Evolutionary conservation across 2,888 invertebrate genomes (phyloP), one percentile per base, ranked within the genome.

Genomic region (Sisyra terminalis): DNA sequence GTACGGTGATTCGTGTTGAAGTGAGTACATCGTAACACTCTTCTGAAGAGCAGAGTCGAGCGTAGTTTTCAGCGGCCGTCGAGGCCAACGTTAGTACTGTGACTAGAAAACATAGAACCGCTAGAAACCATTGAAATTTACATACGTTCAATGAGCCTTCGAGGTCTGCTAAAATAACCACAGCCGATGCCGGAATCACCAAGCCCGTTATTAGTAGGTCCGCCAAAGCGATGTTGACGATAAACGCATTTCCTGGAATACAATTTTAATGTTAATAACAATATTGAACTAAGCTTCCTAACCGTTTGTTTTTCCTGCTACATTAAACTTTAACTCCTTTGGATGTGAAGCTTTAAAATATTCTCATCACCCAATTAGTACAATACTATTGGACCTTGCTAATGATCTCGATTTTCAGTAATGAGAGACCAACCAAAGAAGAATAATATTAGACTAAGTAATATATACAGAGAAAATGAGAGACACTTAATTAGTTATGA

Each of bases 201-300:
- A 73, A 55, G 1, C 74, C 71, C 0, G 82, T 78, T 8, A 84
- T 69, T 13, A 83, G 58, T 39, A 84, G 60, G 53, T 85, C 85
- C 1, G 81, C 73, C 42, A 84, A 52, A 0, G 83, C 83, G 16
- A 78, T 69, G 60, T 75, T 78, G 46, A 75, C 78, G 47, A 79
- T 62, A 57, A 76, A 78, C 18, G 76, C 70, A 58, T 79, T 79
- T 40, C 78, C 79, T 77, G 64, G 11, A 18, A 37, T 15, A 39
- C 39, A 11, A 3, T 41, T 6, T 38, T 29, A 13, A 16, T 31
- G 15, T 34, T n/a, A n/a, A n/a, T n/a, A n/a, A n/a, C 24, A 24
- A 24, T 24, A 24, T 7, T 5, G 24, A 24, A 24, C 24, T 5
- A 24, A 7, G 24, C 24, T 24, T 24, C 24, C 24, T 7, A 24